Base-by-base conservation (phyloP, 92 coral and sea anemone species). In the Actinernus sp. region DNA sequence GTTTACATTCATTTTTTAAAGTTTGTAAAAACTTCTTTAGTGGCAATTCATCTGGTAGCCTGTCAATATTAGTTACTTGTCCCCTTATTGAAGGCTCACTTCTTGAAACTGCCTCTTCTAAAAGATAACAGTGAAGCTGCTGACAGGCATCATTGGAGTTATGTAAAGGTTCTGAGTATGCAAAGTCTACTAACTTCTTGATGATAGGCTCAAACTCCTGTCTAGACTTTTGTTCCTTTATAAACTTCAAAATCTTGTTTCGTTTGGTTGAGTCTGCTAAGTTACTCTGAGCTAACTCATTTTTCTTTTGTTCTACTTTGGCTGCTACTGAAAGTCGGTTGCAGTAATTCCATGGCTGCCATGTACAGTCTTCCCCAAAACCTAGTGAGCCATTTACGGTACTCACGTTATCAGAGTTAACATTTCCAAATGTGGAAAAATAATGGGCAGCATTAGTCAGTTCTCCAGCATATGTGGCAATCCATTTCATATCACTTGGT, bases 401-500 rank as follows among this genome's bases (percentile, higher is more conserved):
- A 19, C 37, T 43, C 73, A 61, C 61, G 59, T 71, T 37, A 27
- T 54, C 82, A 62, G 52, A 44, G 38, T 73, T 81, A 12, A 73
- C 88, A 73, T 71, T 71, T 22, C 71, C 86, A 78, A 84, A 84
- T 21, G 80, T 13, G 10, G 86, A 77, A 58, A 78, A 78, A 46
- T 84, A 84, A 48, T 29, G 45, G 19, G 86, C 81, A 5, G 76
- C 27, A 61, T 78, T 84, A 4, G 62, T 25, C 26, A 85, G 68
- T 47, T 84, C 91, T 7, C 86, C 86, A 55, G 64, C 27, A 70
- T 70, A 85, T 29, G 74, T 54, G 19, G 91, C 67, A 38, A 55
- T 64, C 85, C 78, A 79, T 55, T 85, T 85, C 87, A 85, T 85
- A 34, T 85, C 87, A 1, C 72, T 34, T 14, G 87, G 92, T 16